Conservation (phyloP, 2,888 invertebrate species). For the Leptodirus hochenwartii region DNA sequence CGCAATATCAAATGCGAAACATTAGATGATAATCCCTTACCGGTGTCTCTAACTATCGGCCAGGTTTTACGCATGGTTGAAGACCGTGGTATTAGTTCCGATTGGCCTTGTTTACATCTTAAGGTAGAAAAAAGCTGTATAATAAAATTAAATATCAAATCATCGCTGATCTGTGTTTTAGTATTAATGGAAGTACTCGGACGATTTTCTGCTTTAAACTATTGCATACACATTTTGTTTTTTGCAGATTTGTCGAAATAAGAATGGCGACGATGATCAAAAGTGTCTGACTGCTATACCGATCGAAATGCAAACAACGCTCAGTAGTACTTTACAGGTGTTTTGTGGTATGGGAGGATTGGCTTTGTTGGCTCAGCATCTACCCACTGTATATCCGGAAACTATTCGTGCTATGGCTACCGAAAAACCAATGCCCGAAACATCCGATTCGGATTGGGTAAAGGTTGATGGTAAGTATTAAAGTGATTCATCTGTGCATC, state of each 20-base stretch:
- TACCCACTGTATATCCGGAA: slow-evolving; percentile 78
- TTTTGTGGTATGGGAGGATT: slow-evolving; percentile 81
- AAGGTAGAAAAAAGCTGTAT: too few relatives aligned
- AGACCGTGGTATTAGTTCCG: slow-evolving; percentile 21
- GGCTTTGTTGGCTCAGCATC: slow-evolving; percentile 70
- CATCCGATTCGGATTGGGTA: slow-evolving; percentile 28
- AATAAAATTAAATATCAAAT: too few relatives aligned
- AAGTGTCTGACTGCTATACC: too few relatives aligned
- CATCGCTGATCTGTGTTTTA: too few relatives aligned
- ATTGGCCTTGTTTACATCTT: slow-evolving; percentile 27
- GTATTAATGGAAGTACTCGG: too few relatives aligned
- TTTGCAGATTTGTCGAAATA: too few relatives aligned
- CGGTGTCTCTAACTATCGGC: slow-evolving; percentile 23
- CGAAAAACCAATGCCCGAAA: slow-evolving; percentile 34
- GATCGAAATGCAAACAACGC: too few relatives aligned
- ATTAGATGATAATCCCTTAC: slow-evolving; percentile 23
- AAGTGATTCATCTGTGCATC: too few relatives aligned
- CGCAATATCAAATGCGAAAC: slow-evolving; percentile 22
- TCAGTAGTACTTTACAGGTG: slow-evolving; percentile 51
- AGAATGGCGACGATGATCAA: too few relatives aligned
- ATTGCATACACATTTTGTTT: too few relatives aligned
- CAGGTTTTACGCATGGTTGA: slow-evolving; percentile 24
- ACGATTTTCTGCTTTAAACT: too few relatives aligned
- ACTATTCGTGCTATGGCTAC: slow-evolving; percentile 35
- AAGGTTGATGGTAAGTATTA: slow-evolving; percentile 28